Percentiles rank a stretch among this genome's conserved stretches.
phyloP scores from a whole-genome alignment of 2,888 invertebrate species.

The Opisthograptis luteolata region DNA sequence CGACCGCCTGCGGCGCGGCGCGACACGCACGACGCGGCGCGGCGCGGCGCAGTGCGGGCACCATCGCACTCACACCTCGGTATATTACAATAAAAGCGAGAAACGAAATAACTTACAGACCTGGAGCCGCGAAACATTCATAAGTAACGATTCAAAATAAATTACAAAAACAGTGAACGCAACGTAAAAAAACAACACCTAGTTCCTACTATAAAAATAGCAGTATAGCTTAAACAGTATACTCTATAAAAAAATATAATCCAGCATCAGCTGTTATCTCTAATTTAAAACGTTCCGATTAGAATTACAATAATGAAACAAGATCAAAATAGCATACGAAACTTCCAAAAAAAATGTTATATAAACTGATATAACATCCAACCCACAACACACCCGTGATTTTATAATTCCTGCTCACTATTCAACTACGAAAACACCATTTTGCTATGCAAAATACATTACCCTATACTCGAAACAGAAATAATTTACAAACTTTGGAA shows the following conservation, averaged over 20 bases:
- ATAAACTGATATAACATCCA: constrained; percentile 55
- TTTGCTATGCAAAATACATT: constrained; percentile 83
- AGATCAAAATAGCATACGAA: constrained; percentile 55
- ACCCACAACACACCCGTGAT: constrained; percentile 58
- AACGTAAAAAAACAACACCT: constrained; percentile 65
- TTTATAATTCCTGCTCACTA: constrained; percentile 58
- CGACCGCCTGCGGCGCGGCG: constrained; percentile 34
- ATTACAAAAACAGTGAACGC: constrained; percentile 60
- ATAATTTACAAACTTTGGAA: constrained; percentile 77
- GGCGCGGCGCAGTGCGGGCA: constrained; percentile 5
- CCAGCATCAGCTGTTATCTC: constrained; percentile 76
- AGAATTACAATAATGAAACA: constrained; percentile 68
- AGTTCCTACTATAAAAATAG: constrained; percentile 82
- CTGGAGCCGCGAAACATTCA: constrained; percentile 39
- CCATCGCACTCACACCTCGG: constrained; percentile 36
- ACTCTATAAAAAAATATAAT: constrained; percentile 82
- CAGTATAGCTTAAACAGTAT: constrained; percentile 79
- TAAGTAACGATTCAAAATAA: constrained; percentile 56
- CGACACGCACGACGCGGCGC: neutral
- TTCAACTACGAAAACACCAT: constrained; percentile 71
- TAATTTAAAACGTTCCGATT: constrained; percentile 72
- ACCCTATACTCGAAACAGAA: constrained; percentile 64
- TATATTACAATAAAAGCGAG: constrained; percentile 50
- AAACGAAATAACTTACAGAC: constrained; percentile 45
- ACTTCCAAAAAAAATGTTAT: constrained; percentile 53